Evolutionary conservation across 2,888 invertebrate species (phyloP).

Genomic region (Drosophila meridiana): DNA sequence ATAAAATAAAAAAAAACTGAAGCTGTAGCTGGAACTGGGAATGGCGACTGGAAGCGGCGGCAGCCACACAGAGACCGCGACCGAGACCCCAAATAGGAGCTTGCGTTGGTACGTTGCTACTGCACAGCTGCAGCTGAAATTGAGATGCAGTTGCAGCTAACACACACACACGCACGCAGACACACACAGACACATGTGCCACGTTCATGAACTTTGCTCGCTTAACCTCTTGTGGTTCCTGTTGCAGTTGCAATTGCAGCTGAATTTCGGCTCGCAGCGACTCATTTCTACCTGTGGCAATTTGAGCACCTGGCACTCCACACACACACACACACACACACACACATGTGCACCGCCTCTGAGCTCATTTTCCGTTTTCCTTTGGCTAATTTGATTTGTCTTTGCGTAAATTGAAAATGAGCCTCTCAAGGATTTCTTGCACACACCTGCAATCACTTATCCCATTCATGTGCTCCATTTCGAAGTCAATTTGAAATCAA

Average conservation of each 20-base stretch:
- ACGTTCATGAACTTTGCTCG: conserved; percentile 83
- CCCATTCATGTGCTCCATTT: conserved; percentile 7
- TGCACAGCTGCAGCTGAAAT: conserved; percentile 74
- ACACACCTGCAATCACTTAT: conserved; percentile 44
- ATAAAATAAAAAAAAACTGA: too few relatives aligned
- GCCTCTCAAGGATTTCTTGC: conserved; percentile 47
- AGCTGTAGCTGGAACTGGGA: conserved; percentile 23
- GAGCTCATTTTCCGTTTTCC: conserved; percentile 64
- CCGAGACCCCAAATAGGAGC: conserved; percentile 35
- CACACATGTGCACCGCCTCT: conserved; percentile 12
- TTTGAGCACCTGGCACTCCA: conserved; percentile 67
- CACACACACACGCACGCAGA: conserved; percentile 5
- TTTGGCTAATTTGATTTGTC: conserved; percentile 54
- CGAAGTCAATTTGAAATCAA: conserved; percentile 29
- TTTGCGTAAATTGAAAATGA: conserved; percentile 75
- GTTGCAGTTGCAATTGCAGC: conserved; percentile 36
- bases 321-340: not conserved
- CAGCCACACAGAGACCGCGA: conserved; percentile 17
- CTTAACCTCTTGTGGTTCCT: conserved; percentile 63
- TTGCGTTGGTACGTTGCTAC: conserved; percentile 50
- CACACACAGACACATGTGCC: conserved; percentile 70
- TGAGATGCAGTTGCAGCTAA: conserved; percentile 59
- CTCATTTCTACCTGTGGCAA: conserved; percentile 54
- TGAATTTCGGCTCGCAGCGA: conserved; percentile 58
- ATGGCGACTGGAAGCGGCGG: conserved; percentile 19